These are phyloP conservation scores for Phengaris arion DNA, from an alignment of 2,888 invertebrate genomes.

Conservation along the genomic window DNA sequence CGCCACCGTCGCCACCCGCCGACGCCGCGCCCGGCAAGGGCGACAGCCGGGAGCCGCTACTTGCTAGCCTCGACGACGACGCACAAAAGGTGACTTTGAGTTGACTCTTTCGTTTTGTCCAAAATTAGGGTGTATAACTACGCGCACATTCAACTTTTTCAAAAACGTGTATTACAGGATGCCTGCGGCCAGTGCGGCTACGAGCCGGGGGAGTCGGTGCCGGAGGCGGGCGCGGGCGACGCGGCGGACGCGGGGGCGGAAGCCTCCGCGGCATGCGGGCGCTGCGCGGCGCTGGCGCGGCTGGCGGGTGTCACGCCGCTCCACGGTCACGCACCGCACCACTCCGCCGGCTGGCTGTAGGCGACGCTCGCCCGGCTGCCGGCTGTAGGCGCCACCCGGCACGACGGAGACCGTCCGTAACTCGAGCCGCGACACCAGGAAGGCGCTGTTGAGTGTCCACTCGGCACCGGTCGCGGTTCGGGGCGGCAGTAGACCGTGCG, in stretches of 20 bases:
- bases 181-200: constrained; percentile 42
- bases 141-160: too few species aligned
- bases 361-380: not conserved
- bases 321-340: constrained; percentile 83
- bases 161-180: constrained; percentile 32
- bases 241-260: constrained; percentile 35
- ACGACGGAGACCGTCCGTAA: too few species aligned
- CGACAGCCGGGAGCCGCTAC: constrained; percentile 82
- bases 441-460: too few species aligned
- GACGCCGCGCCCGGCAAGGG: constrained; percentile 45
- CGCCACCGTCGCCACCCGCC: constrained; percentile 40
- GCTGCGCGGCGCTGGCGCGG: constrained; percentile 81
- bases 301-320: constrained; percentile 87
- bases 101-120: not conserved
- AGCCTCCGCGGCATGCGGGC: constrained; percentile 59
- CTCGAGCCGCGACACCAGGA: too few species aligned
- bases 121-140: too few species aligned
- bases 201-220: constrained; percentile 36
- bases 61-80: constrained; percentile 78
- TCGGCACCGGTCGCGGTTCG: too few species aligned
- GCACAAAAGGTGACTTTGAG: constrained; percentile 61
- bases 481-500: too few species aligned
- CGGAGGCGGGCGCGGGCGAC: constrained; percentile 32
- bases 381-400: too few species aligned
- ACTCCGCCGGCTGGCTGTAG: constrained; percentile 85